These are phyloP conservation scores for Steinernema hermaphroditum DNA, from an alignment of 2,888 invertebrate genomes.

Conservation along the genomic window DNA sequence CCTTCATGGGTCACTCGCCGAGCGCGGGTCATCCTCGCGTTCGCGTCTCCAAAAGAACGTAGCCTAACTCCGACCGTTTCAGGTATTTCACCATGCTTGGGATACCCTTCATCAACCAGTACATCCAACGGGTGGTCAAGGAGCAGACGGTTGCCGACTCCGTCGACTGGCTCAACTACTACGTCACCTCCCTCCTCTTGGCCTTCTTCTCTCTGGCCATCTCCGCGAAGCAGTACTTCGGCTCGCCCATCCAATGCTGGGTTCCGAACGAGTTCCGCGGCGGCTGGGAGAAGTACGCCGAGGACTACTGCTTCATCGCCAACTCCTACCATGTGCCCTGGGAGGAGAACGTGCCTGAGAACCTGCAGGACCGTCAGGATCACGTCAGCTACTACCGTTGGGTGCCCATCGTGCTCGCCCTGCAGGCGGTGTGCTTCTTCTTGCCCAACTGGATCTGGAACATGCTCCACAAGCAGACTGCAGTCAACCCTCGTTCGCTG, in stretches of 20 bases:
- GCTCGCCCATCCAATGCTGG: slow-evolving; percentile 69
- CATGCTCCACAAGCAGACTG: slow-evolving; percentile 57
- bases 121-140: slow-evolving; percentile 53
- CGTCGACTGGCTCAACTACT: slow-evolving; percentile 69
- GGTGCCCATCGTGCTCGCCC: slow-evolving; percentile 66
- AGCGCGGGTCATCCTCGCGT: not conserved
- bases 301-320: slow-evolving; percentile 59
- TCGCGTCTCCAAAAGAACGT: not conserved
- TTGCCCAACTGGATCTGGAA: slow-evolving; percentile 68
- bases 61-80: not conserved
- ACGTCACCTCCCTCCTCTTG: slow-evolving; percentile 68
- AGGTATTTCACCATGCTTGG: slow-evolving; percentile 41
- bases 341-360: slow-evolving; percentile 45
- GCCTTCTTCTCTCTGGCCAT: slow-evolving; percentile 68
- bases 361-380: slow-evolving; percentile 42
- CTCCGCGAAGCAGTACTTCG: slow-evolving; percentile 70
- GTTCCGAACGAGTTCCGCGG: slow-evolving; percentile 36
- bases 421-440: slow-evolving; percentile 68
- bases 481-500: slow-evolving; percentile 46
- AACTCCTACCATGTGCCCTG: slow-evolving; percentile 56
- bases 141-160: slow-evolving; percentile 67
- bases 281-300: slow-evolving; percentile 44
- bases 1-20: not conserved
- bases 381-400: slow-evolving; percentile 58
- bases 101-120: slow-evolving; percentile 54